Evolutionary conservation across 2,888 invertebrate species (phyloP), one percentile per base, ranked within the genome.

Genomic region (Chrysotoxum bicinctum): DNA sequence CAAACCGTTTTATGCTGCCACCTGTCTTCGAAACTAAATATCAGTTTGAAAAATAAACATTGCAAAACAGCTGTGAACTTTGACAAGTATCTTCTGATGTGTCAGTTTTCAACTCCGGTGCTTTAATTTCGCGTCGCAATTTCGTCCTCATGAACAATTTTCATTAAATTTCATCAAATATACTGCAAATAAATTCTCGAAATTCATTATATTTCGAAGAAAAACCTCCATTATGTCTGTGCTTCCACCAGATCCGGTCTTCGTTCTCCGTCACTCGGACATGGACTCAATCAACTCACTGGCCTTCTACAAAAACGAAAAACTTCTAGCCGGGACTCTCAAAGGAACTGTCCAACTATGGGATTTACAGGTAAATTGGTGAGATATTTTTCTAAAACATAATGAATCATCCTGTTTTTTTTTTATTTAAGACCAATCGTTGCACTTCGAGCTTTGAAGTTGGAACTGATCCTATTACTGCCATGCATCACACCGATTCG

Each of bases 271-370:
- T 89, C 94, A 94, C 86, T 92, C 93, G 52, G 95, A 95, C 88
- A 95, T 96, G 94, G 94, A 94, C 75, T 94, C 95, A 81, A 94
- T 96, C 48, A 95, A 96, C 90, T 95, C 95, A 88, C 90, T 96
- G 88, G 94, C 95, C 88, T 96, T 96, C 90, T 94, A 95, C 90
- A 93, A 94, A 87, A 93, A 94, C 87, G 94, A 94, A 89, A 93
- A 94, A 90, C 93, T 97, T 89, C 93, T 96, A 90, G 95, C 95
- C 89, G 96, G 96, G 81, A 95, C 95, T 37, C 94, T 95, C 90
- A 94, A 94, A 90, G 97, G 97, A 88, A 94, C 93, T 89, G 94
- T 96, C 88, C 95, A 95, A 91, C 94, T 96, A 90, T 97, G 96
- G 95, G 95, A 96, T 93, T 93, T 97, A 91, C 94, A 95, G 93